Base-by-base conservation (phyloP, 2,888 invertebrate genomes). In the Epinotia bilunana region DNA sequence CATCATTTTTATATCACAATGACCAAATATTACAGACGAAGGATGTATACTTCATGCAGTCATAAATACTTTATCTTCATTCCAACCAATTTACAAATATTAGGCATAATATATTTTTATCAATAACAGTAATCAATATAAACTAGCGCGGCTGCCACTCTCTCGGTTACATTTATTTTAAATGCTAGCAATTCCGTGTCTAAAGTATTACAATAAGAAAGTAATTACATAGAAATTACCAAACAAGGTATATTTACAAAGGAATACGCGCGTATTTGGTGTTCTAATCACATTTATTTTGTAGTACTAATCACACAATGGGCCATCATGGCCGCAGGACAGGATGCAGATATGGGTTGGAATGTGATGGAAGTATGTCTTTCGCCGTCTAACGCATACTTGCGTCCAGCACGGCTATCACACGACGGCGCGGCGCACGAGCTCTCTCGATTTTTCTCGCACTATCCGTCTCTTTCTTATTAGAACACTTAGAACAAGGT, bases 181-280 rank as follows among this genome's bases (percentile, higher is more conserved):
- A 79, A 79, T 12, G 49, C 78, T 70, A 77, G 78, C 80, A 82
- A 81, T 83, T 83, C 81, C 83, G 78, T 79, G 64, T 75, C 58
- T 74, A 67, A 71, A 72, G 16, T 33, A 72, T 72, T 75, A 73
- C 61, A 76, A 67, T 71, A 71, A 79, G 55, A 57, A 72, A 61
- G 39, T 67, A 71, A 39, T 53, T 65, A 20, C 64, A 72, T 57
- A 55, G 62, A 61, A 49, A 13, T 65, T 57, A 65, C 53, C 43
- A 78, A 77, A 80, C 49, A 74, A 77, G 77, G 61, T 69, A 49
- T 79, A 79, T 80, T 76, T 80, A 78, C 78, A 79, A 33, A 71
- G 77, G 77, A 67, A 69, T 63, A 60, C 16, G 55, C 65, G 70
- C 39, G n/a, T 18, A 57, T 18, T 43, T 63, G 3, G 20, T 6